phyloP scores from a whole-genome alignment of 2,888 invertebrate species.

The Mycalesis mineus region DNA sequence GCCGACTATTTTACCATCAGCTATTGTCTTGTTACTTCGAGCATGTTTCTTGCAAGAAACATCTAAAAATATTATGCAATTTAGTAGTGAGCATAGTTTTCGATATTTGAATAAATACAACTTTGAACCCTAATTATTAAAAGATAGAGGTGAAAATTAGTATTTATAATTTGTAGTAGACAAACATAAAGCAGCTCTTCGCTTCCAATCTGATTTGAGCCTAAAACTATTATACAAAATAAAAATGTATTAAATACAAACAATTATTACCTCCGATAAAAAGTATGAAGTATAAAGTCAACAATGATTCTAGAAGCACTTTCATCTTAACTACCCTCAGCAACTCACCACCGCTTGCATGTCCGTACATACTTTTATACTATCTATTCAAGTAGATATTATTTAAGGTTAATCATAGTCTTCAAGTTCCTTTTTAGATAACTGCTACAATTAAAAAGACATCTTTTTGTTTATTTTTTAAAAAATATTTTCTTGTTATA shows the following conservation, averaged over 20 bases:
- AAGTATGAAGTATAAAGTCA: not conserved
- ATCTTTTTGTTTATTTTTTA: not conserved
- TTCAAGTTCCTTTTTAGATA: conserved; percentile 4
- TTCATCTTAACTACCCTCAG: not conserved
- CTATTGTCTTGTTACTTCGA: not conserved
- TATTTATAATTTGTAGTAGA: too few relatives aligned
- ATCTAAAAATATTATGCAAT: conserved; percentile 3
- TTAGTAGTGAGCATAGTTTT: too few relatives aligned
- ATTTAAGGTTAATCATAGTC: not conserved
- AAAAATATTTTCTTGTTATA: not conserved
- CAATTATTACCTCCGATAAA: not conserved
- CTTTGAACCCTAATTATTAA: too few relatives aligned
- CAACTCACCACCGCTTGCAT: not conserved
- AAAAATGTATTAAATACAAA: not conserved
- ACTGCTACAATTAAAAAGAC: not conserved
- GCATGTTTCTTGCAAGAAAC: conserved; percentile 1
- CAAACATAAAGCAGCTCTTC: too few relatives aligned
- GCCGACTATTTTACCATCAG: conserved; percentile 6
- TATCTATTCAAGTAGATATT: not conserved
- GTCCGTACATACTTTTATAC: not conserved
- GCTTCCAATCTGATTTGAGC: too few relatives aligned
- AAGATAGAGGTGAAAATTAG: too few relatives aligned
- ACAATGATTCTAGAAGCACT: not conserved
- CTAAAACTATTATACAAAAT: too few relatives aligned
- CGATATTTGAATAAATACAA: too few relatives aligned